Percentiles rank a stretch among this genome's conserved stretches.
These are phyloP conservation scores for Sebastes minor DNA, from an alignment of 2,797 vertebrate genomes.

Conservation along the genomic window DNA sequence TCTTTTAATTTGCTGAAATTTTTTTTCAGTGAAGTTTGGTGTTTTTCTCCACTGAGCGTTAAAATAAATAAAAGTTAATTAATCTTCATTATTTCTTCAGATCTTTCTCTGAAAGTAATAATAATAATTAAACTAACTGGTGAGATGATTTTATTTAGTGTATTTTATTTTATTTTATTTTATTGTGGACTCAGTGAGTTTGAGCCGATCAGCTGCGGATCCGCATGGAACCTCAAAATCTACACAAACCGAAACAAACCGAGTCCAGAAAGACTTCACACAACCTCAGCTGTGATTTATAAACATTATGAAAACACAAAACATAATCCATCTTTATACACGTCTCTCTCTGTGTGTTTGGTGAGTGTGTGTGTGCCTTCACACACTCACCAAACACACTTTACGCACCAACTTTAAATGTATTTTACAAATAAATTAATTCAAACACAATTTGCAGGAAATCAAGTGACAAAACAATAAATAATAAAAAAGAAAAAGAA, in stretches of 20 bases:
- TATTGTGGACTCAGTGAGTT: too few species aligned
- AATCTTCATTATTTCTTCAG: background rate
- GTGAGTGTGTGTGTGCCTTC: background rate
- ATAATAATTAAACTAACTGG: background rate
- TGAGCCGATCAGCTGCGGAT: background rate
- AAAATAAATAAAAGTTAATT: background rate
- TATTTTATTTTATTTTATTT: background rate
- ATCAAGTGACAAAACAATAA: background rate
- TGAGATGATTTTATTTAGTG: background rate
- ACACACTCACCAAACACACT: slow-evolving; percentile 2
- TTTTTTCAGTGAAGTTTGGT: background rate
- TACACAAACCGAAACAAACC: background rate
- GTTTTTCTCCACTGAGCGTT: background rate
- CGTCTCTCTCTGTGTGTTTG: background rate
- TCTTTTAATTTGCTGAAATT: background rate
- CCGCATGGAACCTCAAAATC: slow-evolving; percentile 2
- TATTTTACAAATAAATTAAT: background rate
- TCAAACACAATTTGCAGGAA: background rate
- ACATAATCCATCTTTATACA: slow-evolving; percentile 8
- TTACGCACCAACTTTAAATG: background rate
- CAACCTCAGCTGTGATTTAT: slow-evolving; percentile 25
- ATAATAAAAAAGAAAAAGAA: background rate
- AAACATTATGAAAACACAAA: slow-evolving; percentile 8
- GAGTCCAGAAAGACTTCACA: background rate
- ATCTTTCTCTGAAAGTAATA: background rate